Conservation (phyloP, 2,888 invertebrate species). For the Daptonema setosum region DNA sequence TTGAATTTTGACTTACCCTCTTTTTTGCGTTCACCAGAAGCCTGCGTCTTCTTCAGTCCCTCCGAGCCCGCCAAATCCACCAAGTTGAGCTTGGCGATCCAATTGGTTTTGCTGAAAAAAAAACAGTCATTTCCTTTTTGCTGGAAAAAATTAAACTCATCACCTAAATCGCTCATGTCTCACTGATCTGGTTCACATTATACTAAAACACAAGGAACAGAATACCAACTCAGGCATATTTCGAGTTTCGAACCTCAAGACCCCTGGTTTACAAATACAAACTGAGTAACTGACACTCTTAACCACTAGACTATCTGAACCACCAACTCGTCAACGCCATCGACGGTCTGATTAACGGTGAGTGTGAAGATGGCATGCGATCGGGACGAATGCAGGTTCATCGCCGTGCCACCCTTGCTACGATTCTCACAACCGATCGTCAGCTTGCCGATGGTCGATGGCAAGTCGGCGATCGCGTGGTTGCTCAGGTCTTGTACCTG, state of each 20-base stretch:
- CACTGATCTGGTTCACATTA: neutral
- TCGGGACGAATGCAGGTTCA: conserved; percentile 71
- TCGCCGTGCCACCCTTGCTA: conserved; percentile 51
- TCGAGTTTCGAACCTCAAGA: too few relatives aligned
- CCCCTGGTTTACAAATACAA: too few relatives aligned
- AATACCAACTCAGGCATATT: too few relatives aligned
- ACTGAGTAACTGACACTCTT: too few relatives aligned
- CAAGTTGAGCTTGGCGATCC: conserved; percentile 86
- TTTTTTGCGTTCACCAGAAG: conserved; percentile 81
- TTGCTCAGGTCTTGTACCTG: too few relatives aligned
- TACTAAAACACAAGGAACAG: too few relatives aligned
- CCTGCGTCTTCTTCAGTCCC: conserved; percentile 79
- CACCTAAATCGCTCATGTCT: neutral
- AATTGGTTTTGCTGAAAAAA: neutral
- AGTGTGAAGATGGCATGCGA: conserved; percentile 95
- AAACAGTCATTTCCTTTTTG: too few relatives aligned
- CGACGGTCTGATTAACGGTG: conserved; percentile 16
- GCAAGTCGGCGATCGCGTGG: too few relatives aligned
- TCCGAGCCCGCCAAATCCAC: conserved; percentile 96
- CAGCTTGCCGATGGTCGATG: too few relatives aligned
- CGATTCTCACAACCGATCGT: conserved; percentile 14
- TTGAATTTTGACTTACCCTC: too few relatives aligned
- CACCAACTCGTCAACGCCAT: conserved; percentile 34
- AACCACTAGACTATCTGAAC: too few relatives aligned
- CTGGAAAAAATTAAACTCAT: neutral